Base-by-base conservation (phyloP, 2,888 invertebrate species). In the Argyresthia goedartella region DNA sequence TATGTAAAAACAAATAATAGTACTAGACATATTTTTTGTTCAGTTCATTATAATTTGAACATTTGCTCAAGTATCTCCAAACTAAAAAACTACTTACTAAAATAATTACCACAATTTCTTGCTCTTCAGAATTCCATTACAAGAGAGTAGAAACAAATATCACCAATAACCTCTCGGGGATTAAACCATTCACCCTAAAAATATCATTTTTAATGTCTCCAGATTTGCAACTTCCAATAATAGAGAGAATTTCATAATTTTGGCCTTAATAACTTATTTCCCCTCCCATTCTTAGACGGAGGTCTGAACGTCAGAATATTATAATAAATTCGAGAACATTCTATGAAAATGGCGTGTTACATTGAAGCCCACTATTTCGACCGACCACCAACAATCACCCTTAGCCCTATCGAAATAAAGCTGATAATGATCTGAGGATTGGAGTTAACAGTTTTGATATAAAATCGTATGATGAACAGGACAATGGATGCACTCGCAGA, bases 381-480 rank as follows among this genome's bases (percentile, higher is more conserved):
- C 36, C 36, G 35, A 48, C 35, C 48, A 13, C 13, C 3, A 35
- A 4, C n/a, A 15, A 2, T 14, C 15, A 2, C 7, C 16, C 55
- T 25, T 44, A 56, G 59, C 53, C 55, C 60, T 39, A 34, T 49
- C 9, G 8, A 1, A 8, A 48, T 60, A 63, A 57, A 54, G 56
- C 55, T 52, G 39, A 55, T 16, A 54, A 53, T 56, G 46, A 8
- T n/a, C 44, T 33, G 54, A 34, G 13, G 13, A 9, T 42, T 15
- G 41, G n/a, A 54, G 56, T 55, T 58, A 63, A 50, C 42, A 42
- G 34, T 61, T 64, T 60, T 57, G 60, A 56, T 59, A 60, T 62
- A 60, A 65, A 61, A 62, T 59, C 58, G 58, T 61, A 59, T 62
- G 63, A 64, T 60, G 62, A 57, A 59, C 63, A 61, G 64, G 57